Evolutionary conservation across 2,888 invertebrate species (phyloP).

Genomic region (Teleogryllus oceanicus): DNA sequence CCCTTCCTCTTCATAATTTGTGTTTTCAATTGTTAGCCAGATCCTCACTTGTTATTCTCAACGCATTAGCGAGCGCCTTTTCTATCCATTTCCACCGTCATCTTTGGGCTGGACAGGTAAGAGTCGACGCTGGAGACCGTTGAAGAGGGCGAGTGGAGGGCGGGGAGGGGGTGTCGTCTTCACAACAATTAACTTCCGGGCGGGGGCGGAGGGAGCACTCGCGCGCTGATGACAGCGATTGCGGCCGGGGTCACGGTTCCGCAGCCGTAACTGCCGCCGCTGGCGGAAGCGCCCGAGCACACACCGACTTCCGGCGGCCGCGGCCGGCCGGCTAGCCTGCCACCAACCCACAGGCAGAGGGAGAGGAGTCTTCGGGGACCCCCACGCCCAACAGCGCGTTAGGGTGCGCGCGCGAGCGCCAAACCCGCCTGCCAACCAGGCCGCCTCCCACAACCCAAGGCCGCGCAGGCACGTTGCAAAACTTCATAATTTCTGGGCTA

Average conservation of each 20-base stretch:
- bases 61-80: too few species aligned
- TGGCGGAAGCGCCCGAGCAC: not conserved
- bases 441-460: too few species aligned
- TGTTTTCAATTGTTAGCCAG: too few species aligned
- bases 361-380: too few species aligned
- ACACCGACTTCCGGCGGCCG: not conserved
- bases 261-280: not conserved
- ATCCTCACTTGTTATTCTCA: too few species aligned
- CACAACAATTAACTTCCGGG: slow-evolving; percentile 9
- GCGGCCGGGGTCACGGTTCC: not conserved
- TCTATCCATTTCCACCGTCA: too few species aligned
- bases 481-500: slow-evolving; percentile 18
- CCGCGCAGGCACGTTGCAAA: not conserved
- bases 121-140: not conserved
- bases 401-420: too few species aligned
- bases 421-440: not conserved
- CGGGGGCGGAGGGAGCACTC: not conserved
- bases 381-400: too few species aligned
- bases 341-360: too few species aligned
- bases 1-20: too few species aligned
- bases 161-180: not conserved
- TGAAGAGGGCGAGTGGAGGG: not conserved
- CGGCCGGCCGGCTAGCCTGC: not conserved
- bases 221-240: not conserved
- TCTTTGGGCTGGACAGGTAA: too few species aligned